Evolutionary conservation across 2,888 invertebrate genomes (phyloP).

Genomic region (Tiliacea citrago): DNA sequence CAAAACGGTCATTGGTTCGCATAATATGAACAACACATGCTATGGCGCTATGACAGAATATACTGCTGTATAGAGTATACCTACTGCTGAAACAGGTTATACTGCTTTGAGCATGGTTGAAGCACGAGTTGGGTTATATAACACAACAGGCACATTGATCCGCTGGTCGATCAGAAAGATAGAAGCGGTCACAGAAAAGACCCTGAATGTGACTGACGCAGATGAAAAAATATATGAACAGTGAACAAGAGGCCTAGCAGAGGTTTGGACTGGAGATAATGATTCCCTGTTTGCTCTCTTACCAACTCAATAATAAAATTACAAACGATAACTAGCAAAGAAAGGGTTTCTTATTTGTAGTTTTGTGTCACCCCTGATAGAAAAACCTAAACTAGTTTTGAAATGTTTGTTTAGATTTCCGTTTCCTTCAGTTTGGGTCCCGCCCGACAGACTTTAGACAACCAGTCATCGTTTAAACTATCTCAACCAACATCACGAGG

Average conservation of each 20-base stretch:
- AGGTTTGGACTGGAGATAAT: not conserved
- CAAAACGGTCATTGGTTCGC: not conserved
- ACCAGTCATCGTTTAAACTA: conserved; percentile 16
- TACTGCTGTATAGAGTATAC: too few species aligned
- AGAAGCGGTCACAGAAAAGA: not conserved
- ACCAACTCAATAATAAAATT: not conserved
- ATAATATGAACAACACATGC: not conserved
- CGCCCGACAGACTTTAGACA: not conserved
- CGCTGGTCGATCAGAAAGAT: not conserved
- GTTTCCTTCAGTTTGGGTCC: not conserved
- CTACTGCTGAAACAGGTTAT: too few species aligned
- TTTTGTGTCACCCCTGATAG: not conserved
- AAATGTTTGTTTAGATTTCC: not conserved
- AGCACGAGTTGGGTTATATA: not conserved
- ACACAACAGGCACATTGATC: not conserved
- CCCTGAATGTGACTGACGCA: too few species aligned
- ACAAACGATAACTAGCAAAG: not conserved
- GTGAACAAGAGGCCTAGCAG: not conserved
- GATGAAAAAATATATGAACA: not conserved
- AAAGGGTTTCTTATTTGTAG: not conserved
- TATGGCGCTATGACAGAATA: not conserved
- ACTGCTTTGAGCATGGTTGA: not conserved
- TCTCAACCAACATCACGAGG: conserved; percentile 30
- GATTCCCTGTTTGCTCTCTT: not conserved
- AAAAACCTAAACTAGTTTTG: not conserved